Percentiles rank a stretch among this genome's conserved stretches.
Conservation (phyloP, 2,888 invertebrate species). For the Ametastegia equiseti region DNA sequence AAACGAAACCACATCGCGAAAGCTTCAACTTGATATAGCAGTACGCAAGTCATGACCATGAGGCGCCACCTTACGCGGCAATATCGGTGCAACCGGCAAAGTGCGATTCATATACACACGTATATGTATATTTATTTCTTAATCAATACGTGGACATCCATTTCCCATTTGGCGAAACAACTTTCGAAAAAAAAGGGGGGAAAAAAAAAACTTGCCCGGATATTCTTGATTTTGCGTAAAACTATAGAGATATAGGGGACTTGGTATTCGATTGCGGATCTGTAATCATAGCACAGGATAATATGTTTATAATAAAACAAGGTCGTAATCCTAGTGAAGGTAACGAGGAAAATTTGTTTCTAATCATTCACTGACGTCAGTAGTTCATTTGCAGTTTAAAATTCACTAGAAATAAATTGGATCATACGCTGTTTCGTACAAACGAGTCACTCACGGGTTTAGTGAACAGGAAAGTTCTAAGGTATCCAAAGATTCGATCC, state of each 20-base stretch:
- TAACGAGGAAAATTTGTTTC: background rate
- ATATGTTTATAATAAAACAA: background rate
- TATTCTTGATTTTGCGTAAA: background rate
- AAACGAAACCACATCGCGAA: background rate
- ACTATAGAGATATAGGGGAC: background rate
- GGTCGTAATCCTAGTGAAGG: background rate
- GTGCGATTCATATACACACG: background rate
- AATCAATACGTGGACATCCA: background rate
- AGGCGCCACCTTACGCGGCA: conserved; percentile 14
- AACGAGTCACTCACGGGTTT: background rate
- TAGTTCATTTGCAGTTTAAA: no score
- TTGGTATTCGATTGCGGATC: background rate
- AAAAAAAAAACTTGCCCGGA: background rate
- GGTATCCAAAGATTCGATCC: background rate
- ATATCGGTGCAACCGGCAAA: background rate
- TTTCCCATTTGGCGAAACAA: background rate
- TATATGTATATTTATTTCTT: conserved; percentile 19
- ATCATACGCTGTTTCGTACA: background rate
- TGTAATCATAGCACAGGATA: background rate
- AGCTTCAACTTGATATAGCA: background rate
- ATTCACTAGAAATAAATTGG: background rate
- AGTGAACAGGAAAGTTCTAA: background rate
- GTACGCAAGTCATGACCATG: background rate
- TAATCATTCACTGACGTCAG: no score
- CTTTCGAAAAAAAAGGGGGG: background rate